Percentiles rank a stretch among this genome's conserved stretches.
Evolutionary conservation across 2,888 invertebrate species (phyloP).

Genomic region (Phalangium opilio): DNA sequence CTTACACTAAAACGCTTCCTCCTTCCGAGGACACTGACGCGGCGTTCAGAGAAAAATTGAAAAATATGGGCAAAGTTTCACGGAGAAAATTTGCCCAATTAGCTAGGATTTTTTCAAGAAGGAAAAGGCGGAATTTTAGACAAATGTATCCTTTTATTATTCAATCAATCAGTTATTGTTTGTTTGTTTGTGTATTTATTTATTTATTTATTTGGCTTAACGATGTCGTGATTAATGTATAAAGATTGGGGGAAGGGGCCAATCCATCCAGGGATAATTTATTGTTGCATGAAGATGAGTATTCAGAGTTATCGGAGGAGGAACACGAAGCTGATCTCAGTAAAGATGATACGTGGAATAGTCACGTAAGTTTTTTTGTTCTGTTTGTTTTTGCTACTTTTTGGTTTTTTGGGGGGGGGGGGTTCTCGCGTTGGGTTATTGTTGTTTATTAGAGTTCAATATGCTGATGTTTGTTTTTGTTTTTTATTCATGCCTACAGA

Average conservation of each 20-base stretch:
- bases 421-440: background rate
- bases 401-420: background rate
- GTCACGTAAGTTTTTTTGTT: constrained; percentile 9
- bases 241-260: constrained; percentile 19
- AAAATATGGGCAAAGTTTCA: constrained; percentile 71
- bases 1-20: constrained; percentile 11
- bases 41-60: constrained; percentile 55
- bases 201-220: background rate
- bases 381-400: background rate
- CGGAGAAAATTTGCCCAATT: constrained; percentile 65
- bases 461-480: too few relatives aligned
- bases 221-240: background rate
- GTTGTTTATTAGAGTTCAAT: too few relatives aligned
- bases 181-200: background rate
- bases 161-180: too few relatives aligned
- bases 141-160: constrained; percentile 20
- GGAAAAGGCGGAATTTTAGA: constrained; percentile 20
- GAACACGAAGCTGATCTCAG: constrained; percentile 15
- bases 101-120: constrained; percentile 55
- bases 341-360: constrained; percentile 15
- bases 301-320: constrained; percentile 18
- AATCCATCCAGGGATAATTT: constrained; percentile 22
- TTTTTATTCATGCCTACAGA: too few relatives aligned
- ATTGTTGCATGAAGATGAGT: constrained; percentile 20
- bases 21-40: constrained; percentile 36